Evolutionary conservation across 2,888 invertebrate genomes (phyloP).

Genomic region (Ctena decussata): DNA sequence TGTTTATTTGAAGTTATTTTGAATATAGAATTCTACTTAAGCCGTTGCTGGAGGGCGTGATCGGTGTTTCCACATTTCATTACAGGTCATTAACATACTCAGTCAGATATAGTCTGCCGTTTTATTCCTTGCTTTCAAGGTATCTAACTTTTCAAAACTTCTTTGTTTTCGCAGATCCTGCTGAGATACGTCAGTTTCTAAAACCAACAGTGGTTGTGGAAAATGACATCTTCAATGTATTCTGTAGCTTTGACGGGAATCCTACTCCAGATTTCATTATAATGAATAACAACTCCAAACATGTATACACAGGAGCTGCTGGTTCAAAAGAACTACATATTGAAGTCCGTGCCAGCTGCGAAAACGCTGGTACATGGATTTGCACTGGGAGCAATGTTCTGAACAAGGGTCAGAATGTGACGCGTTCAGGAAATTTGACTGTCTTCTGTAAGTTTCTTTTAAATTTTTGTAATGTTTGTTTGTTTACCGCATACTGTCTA

Average conservation of each 20-base stretch:
- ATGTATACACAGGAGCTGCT: not conserved
- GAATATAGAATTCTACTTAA: too few species aligned
- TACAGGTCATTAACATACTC: too few species aligned
- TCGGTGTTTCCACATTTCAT: too few species aligned
- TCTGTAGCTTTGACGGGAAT: constrained; percentile 8
- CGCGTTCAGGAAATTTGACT: not conserved
- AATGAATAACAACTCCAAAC: not conserved
- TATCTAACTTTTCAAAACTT: not conserved
- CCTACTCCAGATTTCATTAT: constrained; percentile 9
- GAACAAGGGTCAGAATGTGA: not conserved
- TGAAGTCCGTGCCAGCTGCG: not conserved
- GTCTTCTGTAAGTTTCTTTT: constrained; percentile 28
- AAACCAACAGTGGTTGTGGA: not conserved
- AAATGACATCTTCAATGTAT: not conserved
- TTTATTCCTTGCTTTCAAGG: too few species aligned
- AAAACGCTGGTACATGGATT: not conserved
- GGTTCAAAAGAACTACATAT: not conserved
- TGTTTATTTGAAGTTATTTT: too few species aligned
- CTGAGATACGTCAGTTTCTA: not conserved
- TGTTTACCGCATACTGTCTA: too few species aligned
- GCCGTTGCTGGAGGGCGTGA: too few species aligned
- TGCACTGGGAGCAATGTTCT: constrained; percentile 5
- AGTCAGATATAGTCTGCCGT: too few species aligned
- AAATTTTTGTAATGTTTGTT: too few species aligned
- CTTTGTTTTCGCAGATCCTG: constrained; percentile 24